Conservation (phyloP, 2,113 vertebrate species). For the Eidolon helvum region DNA sequence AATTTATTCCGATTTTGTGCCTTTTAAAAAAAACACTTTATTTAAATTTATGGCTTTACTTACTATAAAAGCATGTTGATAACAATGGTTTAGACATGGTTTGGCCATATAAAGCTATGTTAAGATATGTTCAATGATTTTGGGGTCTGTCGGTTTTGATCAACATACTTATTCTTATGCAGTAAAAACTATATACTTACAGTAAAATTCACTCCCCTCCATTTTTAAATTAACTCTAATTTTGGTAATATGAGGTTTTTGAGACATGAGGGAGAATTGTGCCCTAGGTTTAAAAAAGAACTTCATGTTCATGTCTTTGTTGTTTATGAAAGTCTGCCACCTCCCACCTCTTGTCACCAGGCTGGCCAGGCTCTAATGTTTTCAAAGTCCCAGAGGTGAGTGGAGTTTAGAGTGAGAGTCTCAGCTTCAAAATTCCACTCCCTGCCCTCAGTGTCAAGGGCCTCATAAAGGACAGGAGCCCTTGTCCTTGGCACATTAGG, state of each 20-base stretch:
- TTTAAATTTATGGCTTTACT: background rate
- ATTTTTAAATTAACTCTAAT: slow-evolving; percentile 20
- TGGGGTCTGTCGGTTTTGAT: background rate
- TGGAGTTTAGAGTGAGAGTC: background rate
- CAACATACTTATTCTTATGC: background rate
- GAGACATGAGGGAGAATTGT: background rate
- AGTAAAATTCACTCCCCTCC: background rate
- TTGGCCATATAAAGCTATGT: background rate
- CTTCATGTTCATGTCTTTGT: background rate
- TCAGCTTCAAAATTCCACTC: background rate
- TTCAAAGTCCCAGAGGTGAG: background rate
- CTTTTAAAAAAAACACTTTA: background rate
- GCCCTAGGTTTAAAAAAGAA: background rate
- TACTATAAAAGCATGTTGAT: slow-evolving; percentile 33
- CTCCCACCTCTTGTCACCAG: background rate
- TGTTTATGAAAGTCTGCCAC: background rate
- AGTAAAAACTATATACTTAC: background rate
- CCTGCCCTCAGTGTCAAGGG: background rate
- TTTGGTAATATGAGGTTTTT: background rate
- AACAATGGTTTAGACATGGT: background rate
- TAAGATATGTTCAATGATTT: background rate
- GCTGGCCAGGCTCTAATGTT: background rate
- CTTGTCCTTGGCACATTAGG: background rate
- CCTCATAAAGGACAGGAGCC: background rate
- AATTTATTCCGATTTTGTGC: background rate